phyloP scores from a whole-genome alignment of 1,140 invertebrate genomes.

The Listronotus bonariensis region DNA sequence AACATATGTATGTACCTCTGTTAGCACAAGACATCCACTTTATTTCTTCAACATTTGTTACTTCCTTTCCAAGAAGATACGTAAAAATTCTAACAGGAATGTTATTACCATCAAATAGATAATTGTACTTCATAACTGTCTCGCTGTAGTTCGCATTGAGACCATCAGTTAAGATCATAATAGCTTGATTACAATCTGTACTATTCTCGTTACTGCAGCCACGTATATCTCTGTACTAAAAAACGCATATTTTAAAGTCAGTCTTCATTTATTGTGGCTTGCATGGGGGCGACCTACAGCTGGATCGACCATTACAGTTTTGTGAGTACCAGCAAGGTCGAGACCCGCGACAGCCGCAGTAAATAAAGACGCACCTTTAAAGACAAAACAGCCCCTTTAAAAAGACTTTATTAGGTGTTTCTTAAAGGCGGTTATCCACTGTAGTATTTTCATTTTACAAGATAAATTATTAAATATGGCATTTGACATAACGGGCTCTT shows the following conservation, averaged over 20 bases:
- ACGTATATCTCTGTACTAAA: conserved; percentile 61
- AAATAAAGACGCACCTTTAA: no score
- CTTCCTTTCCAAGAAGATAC: conserved; percentile 94
- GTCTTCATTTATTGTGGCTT: no score
- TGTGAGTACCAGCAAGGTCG: no score
- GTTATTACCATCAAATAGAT: conserved; percentile 64
- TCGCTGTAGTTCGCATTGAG: conserved; percentile 88
- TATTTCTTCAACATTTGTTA: conserved; percentile 88
- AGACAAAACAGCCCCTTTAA: no score
- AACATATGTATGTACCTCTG: conserved; percentile 67
- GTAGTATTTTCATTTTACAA: no score
- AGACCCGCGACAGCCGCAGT: no score
- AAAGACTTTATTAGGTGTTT: no score
- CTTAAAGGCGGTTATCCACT: no score
- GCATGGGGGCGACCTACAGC: no score
- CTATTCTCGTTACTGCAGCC: conserved; percentile 62
- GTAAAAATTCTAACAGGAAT: conserved; percentile 94
- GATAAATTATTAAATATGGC: no score
- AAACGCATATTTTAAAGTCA: conserved; percentile 8
- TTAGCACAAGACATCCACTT: conserved; percentile 96
- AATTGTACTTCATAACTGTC: conserved; percentile 87
- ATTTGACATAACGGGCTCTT: no score
- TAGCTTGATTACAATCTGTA: conserved; percentile 90
- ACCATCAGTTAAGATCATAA: conserved; percentile 99
- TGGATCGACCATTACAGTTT: no score